Evolutionary conservation across 2,888 invertebrate species (phyloP), one percentile per base, ranked within the genome.

Genomic region (Scaptomyza caliginosa): DNA sequence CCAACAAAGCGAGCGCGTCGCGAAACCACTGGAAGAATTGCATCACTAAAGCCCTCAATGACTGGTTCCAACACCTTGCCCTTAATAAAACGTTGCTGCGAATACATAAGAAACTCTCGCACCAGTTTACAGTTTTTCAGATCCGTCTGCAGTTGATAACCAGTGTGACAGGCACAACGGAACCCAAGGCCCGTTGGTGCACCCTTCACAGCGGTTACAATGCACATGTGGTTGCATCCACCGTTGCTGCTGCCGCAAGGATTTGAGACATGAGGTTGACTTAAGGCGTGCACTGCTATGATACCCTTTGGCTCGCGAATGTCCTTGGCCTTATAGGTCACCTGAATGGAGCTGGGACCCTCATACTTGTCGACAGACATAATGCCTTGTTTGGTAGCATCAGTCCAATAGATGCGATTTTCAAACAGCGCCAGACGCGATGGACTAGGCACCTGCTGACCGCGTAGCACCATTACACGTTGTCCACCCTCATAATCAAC

Each of bases 21-120:
- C 0, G 98, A 97, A 0, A 98, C 97, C 0, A 99, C 96, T 0
- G 99, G 99, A 28, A 97, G 92, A 55, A 99, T 98, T 5, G 99
- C 99, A 89, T 99, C 99, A 81, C 96, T 96, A 90, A 98, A 97
- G 0, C 97, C 96, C 90, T 96, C 96, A 52, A 96, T 95, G 0
- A 97, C 96, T 0, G 98, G 97, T 86, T 97, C 94, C 28, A 97
- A 90, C 0, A 98, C 96, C 90, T 96, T 96, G 32, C 98, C 99
- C 89, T 99, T 97, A 75, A 99, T 98, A 88, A 98, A 98, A 74
- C 98, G 94, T 90, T 98, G 98, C 88, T 98, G 98, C 0, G 98
- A 98, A 89, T 98, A 98, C 94, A 98, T 96, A 1, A 99, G 93
- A 90, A 98, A 98, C 86, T 98, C 97, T 19, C 94, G 93, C 0